A percentile compares a stretch with the other conserved stretches of the same genome.
These are phyloP conservation scores for Thyatira batis DNA, from an alignment of 2,888 invertebrate genomes.

Conservation along the genomic window DNA sequence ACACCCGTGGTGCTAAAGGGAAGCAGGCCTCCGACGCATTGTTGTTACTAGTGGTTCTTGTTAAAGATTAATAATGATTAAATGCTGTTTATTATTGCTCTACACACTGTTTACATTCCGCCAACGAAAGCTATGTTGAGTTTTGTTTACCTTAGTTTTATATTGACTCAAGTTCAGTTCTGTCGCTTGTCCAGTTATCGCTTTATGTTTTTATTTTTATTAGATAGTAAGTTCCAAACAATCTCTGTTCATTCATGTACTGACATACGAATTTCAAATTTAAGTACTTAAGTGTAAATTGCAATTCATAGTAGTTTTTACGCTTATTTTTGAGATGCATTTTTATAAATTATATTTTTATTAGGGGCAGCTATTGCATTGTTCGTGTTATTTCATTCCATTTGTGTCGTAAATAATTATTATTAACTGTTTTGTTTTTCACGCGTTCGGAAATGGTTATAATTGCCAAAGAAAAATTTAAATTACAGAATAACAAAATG, in stretches of 20 bases:
- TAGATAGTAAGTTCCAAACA: conserved; percentile 65
- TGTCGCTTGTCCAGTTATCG: conserved; percentile 69
- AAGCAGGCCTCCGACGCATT: conserved; percentile 67
- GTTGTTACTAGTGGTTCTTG: conserved; percentile 74
- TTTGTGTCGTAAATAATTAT: conserved; percentile 56
- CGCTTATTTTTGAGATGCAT: conserved; percentile 76
- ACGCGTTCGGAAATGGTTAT: conserved; percentile 62
- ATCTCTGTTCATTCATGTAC: conserved; percentile 61
- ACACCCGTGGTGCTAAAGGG: conserved; percentile 73
- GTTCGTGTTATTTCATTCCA: conserved; percentile 70
- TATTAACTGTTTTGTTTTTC: conserved; percentile 42
- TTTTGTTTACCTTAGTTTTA: conserved; percentile 77
- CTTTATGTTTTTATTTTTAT: conserved; percentile 55
- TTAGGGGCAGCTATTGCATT: conserved; percentile 76
- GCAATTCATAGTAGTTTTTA: conserved; percentile 60
- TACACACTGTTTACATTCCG: conserved; percentile 80
- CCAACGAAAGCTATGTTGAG: conserved; percentile 76
- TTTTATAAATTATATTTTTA: conserved; percentile 58
- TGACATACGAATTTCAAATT: conserved; percentile 70
- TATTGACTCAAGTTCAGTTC: conserved; percentile 61
- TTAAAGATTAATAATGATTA: conserved; percentile 52
- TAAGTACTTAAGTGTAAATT: conserved; percentile 74
- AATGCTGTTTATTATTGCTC: conserved; percentile 73
- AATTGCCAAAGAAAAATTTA: conserved; percentile 75
- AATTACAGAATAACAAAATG: conserved; percentile 55